Evolutionary conservation across 2,888 invertebrate genomes (phyloP).

Genomic region (Drosophila paramelanica): DNA sequence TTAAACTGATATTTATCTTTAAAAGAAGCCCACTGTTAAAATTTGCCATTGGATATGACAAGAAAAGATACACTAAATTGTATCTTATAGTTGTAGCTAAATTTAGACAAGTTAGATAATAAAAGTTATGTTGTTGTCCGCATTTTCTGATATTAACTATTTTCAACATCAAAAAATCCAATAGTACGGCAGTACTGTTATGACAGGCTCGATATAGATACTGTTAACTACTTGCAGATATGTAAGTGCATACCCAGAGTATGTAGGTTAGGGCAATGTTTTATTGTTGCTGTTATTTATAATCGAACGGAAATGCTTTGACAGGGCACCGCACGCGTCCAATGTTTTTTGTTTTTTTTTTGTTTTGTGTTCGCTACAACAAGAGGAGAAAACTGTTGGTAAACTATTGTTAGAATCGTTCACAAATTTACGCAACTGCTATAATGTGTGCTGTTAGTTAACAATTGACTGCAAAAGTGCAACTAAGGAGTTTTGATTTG

Average conservation of each 20-base stretch:
- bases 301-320: conserved; percentile 76
- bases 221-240: not conserved
- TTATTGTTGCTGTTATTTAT: conserved; percentile 62
- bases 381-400: conserved; percentile 57
- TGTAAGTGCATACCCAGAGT: not conserved
- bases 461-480: conserved; percentile 26
- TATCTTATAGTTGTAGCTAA: too few relatives aligned
- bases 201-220: not conserved
- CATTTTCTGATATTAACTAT: too few relatives aligned
- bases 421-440: conserved; percentile 73
- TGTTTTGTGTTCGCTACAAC: conserved; percentile 5
- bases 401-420: conserved; percentile 79
- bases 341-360: conserved; percentile 22
- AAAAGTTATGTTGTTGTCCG: too few relatives aligned
- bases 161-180: too few relatives aligned
- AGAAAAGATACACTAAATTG: too few relatives aligned
- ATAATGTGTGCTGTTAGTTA: conserved; percentile 39
- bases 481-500: not conserved
- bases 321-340: conserved; percentile 74
- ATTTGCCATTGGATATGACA: too few relatives aligned
- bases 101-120: too few relatives aligned
- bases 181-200: too few relatives aligned
- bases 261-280: conserved; percentile 8
- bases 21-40: too few relatives aligned
- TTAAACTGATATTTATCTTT: too few relatives aligned